Evolutionary conservation across 2,797 vertebrate genomes (phyloP), one percentile per base, ranked within the genome.

Genomic region (Erpetoichthys calabaricus): DNA sequence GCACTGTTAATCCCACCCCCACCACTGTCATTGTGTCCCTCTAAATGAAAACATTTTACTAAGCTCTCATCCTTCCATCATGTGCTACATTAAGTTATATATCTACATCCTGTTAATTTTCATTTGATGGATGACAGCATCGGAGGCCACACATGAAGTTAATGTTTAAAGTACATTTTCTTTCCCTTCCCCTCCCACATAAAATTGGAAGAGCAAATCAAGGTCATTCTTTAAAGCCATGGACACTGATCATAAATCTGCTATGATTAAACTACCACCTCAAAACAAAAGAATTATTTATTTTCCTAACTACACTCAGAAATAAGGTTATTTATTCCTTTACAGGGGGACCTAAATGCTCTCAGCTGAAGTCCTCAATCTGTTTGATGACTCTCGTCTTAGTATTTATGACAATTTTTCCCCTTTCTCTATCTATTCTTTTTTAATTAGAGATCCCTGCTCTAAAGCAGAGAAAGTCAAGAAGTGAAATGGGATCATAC

Each of bases 391-490:
- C 25, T 25, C 42, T 47, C 56, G 5, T 43, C 56, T 42, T 47
- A 44, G 5, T n/a, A n/a, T 45, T 4, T 25, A 5, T 7, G 43
- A 7, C 9, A 7, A 8, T 50, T 51, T 51, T 42, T 45, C 6
- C 9, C 41, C 45, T 42, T 8, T 42, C 8, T 25, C 50, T n/a
- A 9, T 5, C 4, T 25, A 51, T 45, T 51, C 54, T 58, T 53
- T 25, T 49, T 77, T 80, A 77, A 79, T 76, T 77, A 75, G 75
- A 75, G 72, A 69, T 57, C 42, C 69, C 53, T 54, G 53, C 41
- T 54, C 44, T 25, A 25, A 54, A 74, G 47, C n/a, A n/a, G 25
- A 25, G 25, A 25, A 25, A 25, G 25, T 25, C 25, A 25, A 25
- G 25, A 25, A 25, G 25, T 25, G 25, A 25, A 25, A 25, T 25